Percentiles rank a stretch among this genome's conserved stretches.
Evolutionary conservation across 1,140 invertebrate species (phyloP).

Genomic region (Diabrotica virgifera): DNA sequence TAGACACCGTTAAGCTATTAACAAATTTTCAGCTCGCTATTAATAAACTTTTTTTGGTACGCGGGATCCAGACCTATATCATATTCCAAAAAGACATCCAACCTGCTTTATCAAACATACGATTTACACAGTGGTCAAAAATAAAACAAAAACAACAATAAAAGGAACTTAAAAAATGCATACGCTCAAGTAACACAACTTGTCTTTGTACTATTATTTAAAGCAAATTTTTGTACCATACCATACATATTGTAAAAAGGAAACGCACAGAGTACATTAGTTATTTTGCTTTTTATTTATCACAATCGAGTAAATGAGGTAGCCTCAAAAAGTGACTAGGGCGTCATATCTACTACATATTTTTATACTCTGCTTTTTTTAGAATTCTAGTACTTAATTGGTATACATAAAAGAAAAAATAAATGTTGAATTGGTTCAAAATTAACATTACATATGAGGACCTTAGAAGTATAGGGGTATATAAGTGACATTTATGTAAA

Average conservation of each 20-base stretch:
- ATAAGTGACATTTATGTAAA: too few relatives aligned
- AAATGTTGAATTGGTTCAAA: background rate
- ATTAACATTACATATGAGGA: background rate
- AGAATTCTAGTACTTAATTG: background rate
- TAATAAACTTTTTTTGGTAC: too few relatives aligned
- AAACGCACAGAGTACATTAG: background rate
- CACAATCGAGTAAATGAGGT: constrained; percentile 2
- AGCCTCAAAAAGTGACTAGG: constrained; percentile 1
- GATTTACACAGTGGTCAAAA: background rate
- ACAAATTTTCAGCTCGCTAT: too few relatives aligned
- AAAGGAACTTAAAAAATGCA: background rate
- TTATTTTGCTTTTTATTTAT: background rate
- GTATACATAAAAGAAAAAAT: background rate
- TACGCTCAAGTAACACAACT: background rate
- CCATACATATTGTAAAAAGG: background rate
- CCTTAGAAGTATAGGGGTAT: too few relatives aligned
- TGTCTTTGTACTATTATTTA: background rate
- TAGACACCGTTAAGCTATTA: too few relatives aligned
- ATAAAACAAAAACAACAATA: background rate
- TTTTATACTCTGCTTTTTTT: background rate
- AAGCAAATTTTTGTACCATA: constrained; percentile 3
- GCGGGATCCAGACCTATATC: too few relatives aligned
- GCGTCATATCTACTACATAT: background rate
- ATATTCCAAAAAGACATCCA: too few relatives aligned
- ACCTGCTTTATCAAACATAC: too few relatives aligned